Conservation (phyloP, 1,140 invertebrate species). For the Triops longicaudatus region DNA sequence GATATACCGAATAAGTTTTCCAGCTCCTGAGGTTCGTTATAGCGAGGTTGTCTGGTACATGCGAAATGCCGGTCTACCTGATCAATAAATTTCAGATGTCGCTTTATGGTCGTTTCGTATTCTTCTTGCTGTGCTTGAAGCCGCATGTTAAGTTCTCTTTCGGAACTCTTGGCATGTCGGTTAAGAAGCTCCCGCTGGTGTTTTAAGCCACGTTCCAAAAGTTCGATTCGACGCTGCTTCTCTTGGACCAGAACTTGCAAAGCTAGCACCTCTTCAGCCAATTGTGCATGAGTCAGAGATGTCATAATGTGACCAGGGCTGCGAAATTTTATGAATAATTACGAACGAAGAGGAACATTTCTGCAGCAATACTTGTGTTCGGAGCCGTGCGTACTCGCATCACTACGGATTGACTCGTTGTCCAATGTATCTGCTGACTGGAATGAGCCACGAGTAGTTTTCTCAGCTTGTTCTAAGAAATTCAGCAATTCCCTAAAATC, state of each 20-base stretch:
- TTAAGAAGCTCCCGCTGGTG: slow-evolving; percentile 26
- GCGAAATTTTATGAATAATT: background rate
- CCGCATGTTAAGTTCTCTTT: slow-evolving; percentile 37
- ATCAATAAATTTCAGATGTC: slow-evolving; percentile 62
- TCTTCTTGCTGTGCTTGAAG: slow-evolving; percentile 54
- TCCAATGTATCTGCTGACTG: background rate
- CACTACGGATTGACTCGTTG: background rate
- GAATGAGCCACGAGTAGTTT: background rate
- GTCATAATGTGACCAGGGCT: background rate
- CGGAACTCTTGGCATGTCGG: slow-evolving; percentile 31
- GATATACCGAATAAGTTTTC: too few relatives aligned
- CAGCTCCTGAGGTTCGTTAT: too few relatives aligned
- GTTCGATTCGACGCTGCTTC: background rate
- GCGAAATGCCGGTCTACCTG: slow-evolving; percentile 38
- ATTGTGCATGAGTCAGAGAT: background rate
- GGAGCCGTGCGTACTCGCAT: background rate
- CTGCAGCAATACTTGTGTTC: background rate
- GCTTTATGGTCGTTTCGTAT: slow-evolving; percentile 50
- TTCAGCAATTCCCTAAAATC: background rate
- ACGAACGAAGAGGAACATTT: background rate
- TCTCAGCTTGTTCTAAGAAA: background rate
- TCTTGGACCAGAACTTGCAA: background rate
- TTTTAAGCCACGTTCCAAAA: slow-evolving; percentile 22
- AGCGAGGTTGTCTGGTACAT: background rate
- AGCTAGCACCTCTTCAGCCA: background rate